Evolutionary conservation across 2,888 invertebrate genomes (phyloP).

Genomic region (Cataglyphis cursor): DNA sequence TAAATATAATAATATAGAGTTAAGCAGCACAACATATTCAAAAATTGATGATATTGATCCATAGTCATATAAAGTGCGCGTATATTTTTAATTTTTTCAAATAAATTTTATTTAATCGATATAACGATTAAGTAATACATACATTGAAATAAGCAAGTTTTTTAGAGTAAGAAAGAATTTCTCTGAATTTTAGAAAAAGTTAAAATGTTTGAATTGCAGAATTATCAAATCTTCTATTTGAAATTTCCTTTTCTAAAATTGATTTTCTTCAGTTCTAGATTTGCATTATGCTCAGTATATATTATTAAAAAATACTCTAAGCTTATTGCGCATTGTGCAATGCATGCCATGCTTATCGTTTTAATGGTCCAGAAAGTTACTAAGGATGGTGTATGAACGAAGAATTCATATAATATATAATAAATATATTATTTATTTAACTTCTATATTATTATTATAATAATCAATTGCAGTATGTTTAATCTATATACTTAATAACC

Average conservation of each 20-base stretch:
- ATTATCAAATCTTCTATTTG: neutral
- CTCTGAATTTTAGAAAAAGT: neutral
- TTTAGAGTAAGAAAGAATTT: neutral
- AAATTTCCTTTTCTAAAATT: neutral
- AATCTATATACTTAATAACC: conserved; percentile 72
- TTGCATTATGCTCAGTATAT: neutral
- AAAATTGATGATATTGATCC: neutral
- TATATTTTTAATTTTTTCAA: neutral
- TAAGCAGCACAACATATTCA: neutral
- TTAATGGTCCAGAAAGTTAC: neutral
- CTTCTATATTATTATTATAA: conserved; percentile 81
- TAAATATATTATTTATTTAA: conserved; percentile 85
- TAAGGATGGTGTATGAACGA: conserved; percentile 26
- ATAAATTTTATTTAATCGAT: neutral
- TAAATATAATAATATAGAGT: neutral
- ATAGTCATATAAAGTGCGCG: neutral
- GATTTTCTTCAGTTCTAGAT: neutral
- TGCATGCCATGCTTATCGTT: neutral
- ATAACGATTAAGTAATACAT: neutral
- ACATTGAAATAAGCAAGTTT: neutral
- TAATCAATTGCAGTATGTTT: conserved; percentile 80
- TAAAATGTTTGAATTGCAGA: neutral
- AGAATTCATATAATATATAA: conserved; percentile 81
- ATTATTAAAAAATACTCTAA: neutral
- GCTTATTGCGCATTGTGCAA: neutral